Base-by-base conservation (phyloP, 2,797 vertebrate species). In the Thripadectes ignobilis region DNA sequence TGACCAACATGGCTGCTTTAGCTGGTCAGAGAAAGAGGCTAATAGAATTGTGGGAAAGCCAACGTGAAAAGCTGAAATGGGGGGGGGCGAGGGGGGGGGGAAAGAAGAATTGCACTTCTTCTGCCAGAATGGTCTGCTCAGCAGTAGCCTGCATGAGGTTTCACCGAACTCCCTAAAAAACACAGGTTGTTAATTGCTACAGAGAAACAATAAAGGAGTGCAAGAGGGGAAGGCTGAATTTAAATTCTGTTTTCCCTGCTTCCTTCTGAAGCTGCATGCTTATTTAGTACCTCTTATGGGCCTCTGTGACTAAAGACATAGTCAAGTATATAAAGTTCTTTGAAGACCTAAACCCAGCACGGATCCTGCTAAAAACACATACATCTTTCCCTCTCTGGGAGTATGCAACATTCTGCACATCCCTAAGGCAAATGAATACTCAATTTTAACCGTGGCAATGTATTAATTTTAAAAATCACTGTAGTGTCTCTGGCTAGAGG, bases 391-490 rank as follows among this genome's bases (percentile, higher is more conserved):
- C 57, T 69, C 54, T 32, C 67, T 80, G 55, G 52, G 79, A 72
- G 9, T 32, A 48, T 34, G 36, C 58, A 81, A 71, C 46, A 59
- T 84, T 73, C 67, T 81, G 63, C 48, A 75, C 2, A 14, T 29
- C 88, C 68, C 57, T 65, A 58, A 91, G 93, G 75, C 65, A 92
- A 92, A 77, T 41, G 34, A 93, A 72, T 16, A 49, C 49, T 72
- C 52, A 29, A 85, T 92, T 93, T 95, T 95, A 96, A 76, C 61
- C 82, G 59, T 1, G 4, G 78, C 48, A 91, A 94, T 10, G 2
- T 59, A 92, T 68, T 83, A 63, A 95, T 91, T 88, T 71, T 76
- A 85, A 92, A 96, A 97, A 94, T 91, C 93, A 85, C 66, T 82
- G 83, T 91, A 75, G 75, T 91, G 49, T 89, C 83, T 71, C 29